Percentiles rank a stretch among this genome's conserved stretches.
phyloP scores from a whole-genome alignment of 2,888 invertebrate species.

The Leucophenga montana region DNA sequence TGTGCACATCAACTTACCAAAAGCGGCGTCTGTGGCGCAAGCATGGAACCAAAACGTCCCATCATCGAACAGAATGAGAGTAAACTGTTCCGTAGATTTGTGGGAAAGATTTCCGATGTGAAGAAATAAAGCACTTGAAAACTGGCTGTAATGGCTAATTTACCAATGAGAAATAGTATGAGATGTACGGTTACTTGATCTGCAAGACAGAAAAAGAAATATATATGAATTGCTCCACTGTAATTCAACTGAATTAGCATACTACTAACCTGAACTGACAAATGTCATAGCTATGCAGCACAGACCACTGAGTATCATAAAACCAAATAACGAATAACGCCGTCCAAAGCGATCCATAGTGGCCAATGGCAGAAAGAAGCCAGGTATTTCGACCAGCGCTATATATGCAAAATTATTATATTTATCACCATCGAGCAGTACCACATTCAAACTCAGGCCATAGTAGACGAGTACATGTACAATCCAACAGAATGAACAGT shows the following conservation, averaged over 20 bases:
- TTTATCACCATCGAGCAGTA: constrained; percentile 81
- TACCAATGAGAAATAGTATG: constrained; percentile 76
- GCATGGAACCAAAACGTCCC: constrained; percentile 80
- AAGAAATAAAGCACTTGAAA: constrained; percentile 80
- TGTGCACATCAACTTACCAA: too few species aligned
- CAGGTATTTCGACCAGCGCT: constrained; percentile 80
- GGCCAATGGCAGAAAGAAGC: constrained; percentile 78
- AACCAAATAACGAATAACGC: constrained; percentile 77
- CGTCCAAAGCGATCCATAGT: constrained; percentile 79
- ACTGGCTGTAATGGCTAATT: constrained; percentile 79
- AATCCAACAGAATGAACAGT: constrained; percentile 87
- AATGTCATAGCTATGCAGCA: constrained; percentile 70
- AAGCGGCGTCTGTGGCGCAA: constrained; percentile 82
- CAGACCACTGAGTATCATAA: constrained; percentile 78
- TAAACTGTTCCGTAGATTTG: constrained; percentile 78
- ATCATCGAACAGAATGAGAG: constrained; percentile 81
- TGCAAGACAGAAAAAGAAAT: neutral
- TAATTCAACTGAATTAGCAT: neutral
- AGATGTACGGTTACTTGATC: constrained; percentile 51
- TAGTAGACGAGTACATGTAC: constrained; percentile 86
- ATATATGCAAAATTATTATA: constrained; percentile 82
- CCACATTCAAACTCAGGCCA: constrained; percentile 85
- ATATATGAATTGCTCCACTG: neutral
- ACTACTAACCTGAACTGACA: constrained; percentile 47
- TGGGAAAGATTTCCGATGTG: constrained; percentile 83